A percentile compares a stretch with the other conserved stretches of the same genome.
phyloP scores from a whole-genome alignment of 1,140 invertebrate genomes.

The Neodiprion virginianus region DNA sequence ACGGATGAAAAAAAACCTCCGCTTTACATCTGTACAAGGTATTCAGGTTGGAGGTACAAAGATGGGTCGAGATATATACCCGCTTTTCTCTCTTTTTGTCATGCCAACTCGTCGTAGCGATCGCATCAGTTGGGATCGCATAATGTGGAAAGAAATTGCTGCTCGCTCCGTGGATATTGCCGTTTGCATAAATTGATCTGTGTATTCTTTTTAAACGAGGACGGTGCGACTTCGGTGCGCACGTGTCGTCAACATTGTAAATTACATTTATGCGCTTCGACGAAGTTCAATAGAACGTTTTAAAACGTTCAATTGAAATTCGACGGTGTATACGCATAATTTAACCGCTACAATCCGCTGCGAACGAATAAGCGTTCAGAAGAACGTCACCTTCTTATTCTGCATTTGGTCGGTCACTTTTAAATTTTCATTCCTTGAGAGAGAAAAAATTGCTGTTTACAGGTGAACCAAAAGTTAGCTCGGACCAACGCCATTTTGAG shows the following conservation, averaged over 20 bases:
- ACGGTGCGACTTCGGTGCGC: background rate
- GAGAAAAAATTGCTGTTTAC: constrained; percentile 24
- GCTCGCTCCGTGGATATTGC: background rate
- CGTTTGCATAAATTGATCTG: background rate
- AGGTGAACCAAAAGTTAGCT: constrained; percentile 66
- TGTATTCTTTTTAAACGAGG: background rate
- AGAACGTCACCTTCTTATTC: constrained; percentile 2
- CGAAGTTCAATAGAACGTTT: background rate
- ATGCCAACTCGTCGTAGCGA: constrained; percentile 4
- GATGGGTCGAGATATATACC: no score
- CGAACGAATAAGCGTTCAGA: no score
- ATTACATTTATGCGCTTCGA: background rate
- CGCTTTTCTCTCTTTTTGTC: background rate
- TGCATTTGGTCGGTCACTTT: background rate
- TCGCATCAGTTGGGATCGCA: background rate
- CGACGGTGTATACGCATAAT: background rate
- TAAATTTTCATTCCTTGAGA: constrained; percentile 1
- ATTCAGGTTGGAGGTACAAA: no score
- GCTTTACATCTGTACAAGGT: no score
- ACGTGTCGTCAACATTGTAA: background rate
- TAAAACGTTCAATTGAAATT: background rate
- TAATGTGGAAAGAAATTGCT: background rate
- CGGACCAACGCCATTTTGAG: constrained; percentile 67
- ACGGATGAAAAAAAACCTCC: no score
- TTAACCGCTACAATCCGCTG: no score